Conservation (phyloP, 2,888 invertebrate genomes). For the Scaptomyza cyrtandrae region DNA sequence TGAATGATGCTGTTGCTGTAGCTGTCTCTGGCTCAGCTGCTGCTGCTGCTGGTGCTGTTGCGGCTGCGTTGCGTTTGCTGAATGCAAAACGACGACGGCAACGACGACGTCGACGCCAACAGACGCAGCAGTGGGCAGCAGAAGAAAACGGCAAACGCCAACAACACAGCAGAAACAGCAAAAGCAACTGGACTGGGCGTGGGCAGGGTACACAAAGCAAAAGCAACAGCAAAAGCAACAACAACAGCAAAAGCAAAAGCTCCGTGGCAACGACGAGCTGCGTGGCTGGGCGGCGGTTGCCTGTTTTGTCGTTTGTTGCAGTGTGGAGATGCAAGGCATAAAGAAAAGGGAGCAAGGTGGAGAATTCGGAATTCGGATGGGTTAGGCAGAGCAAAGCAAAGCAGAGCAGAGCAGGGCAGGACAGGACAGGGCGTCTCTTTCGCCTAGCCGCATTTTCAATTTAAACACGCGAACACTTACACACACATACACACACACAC, state of each 20-base stretch:
- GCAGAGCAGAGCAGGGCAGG: not conserved
- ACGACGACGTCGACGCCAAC: slow-evolving; percentile 32
- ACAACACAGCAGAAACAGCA: slow-evolving; percentile 9
- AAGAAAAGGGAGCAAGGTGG: slow-evolving; percentile 1
- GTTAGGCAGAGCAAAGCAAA: not conserved
- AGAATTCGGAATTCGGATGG: not conserved
- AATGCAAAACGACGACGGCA: slow-evolving; percentile 28
- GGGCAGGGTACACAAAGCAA: slow-evolving; percentile 45
- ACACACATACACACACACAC: not conserved
- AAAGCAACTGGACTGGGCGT: slow-evolving; percentile 47
- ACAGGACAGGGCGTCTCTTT: slow-evolving; percentile 40
- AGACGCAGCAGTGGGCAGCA: slow-evolving; percentile 40
- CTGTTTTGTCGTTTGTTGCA: not conserved
- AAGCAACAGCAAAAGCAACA: slow-evolving; percentile 1
- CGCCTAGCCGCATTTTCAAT: slow-evolving; percentile 71
- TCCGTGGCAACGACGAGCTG: slow-evolving; percentile 4
- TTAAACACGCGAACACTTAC: slow-evolving; percentile 57
- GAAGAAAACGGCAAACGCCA: slow-evolving; percentile 58
- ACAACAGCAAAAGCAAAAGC: not conserved
- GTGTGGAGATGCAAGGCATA: not conserved
- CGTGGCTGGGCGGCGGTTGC: not conserved
- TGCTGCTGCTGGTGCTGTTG: slow-evolving; percentile 27
- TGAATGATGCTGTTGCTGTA: slow-evolving; percentile 70
- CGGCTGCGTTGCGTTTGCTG: slow-evolving; percentile 6
- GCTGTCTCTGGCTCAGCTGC: slow-evolving; percentile 41